Conservation (phyloP, 2,113 vertebrate species). For the Marcusenius ussheri region DNA sequence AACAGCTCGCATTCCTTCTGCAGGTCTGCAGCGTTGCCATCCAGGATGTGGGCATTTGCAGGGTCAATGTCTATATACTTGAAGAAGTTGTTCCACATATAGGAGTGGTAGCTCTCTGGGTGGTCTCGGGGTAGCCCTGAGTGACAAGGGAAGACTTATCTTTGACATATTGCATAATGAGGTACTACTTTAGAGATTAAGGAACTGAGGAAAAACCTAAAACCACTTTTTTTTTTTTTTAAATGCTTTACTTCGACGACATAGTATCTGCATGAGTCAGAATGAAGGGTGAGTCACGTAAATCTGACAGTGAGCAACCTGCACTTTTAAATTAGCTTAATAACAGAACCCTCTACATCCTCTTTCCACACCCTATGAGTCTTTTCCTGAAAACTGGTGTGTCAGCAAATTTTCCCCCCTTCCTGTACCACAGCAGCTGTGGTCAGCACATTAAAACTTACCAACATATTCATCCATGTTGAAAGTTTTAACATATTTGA, state of each 20-base stretch:
- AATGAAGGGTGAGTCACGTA: neutral
- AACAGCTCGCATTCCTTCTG: conserved; percentile 76
- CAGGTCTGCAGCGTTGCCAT: conserved; percentile 79
- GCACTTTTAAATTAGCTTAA: neutral
- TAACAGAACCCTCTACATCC: neutral
- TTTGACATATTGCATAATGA: neutral
- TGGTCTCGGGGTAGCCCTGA: conserved; percentile 83
- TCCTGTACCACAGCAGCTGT: neutral
- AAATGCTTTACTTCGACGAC: neutral
- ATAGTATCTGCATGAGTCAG: neutral
- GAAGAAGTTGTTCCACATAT: conserved; percentile 98
- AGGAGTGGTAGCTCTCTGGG: conserved; percentile 93
- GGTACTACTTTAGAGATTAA: neutral
- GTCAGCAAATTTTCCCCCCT: neutral
- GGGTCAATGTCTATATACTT: conserved; percentile 86
- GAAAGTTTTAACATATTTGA: conserved; percentile 93
- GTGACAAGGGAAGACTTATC: neutral
- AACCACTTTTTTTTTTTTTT: neutral
- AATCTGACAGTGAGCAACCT: neutral
- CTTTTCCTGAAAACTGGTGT: neutral
- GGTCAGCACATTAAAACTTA: conserved; percentile 49
- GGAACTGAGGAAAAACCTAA: neutral
- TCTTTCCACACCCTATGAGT: neutral
- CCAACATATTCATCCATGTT: conserved; percentile 99
- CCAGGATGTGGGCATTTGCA: conserved; percentile 84